Evolutionary conservation across 2,113 vertebrate species (phyloP).

Genomic region (Nyctibius bracteatus): DNA sequence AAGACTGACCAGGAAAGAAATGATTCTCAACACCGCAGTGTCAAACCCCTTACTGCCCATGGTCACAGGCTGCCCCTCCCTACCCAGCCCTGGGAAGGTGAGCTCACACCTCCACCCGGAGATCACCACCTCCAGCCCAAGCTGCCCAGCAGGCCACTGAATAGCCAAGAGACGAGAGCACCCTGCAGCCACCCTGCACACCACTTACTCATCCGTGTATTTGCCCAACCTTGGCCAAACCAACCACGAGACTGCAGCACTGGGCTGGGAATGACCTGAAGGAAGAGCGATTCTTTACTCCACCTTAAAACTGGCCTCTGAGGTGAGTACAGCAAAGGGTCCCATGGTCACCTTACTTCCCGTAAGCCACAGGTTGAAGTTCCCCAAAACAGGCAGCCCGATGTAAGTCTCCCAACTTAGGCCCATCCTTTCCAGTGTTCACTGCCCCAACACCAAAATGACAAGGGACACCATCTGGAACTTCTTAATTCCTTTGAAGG

Average conservation of each 20-base stretch:
- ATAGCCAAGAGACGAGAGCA: neutral
- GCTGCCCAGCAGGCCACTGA: rapidly evolving
- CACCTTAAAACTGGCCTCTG: neutral
- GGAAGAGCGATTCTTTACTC: neutral
- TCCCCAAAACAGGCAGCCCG: neutral
- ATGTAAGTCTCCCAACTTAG: neutral
- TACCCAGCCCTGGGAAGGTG: neutral
- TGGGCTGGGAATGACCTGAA: neutral
- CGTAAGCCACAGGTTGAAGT: neutral
- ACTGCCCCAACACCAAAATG: neutral
- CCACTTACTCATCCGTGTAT: neutral
- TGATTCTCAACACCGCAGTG: neutral
- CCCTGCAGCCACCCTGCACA: neutral
- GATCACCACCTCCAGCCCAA: neutral
- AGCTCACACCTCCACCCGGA: neutral
- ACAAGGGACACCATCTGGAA: neutral
- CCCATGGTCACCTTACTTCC: neutral
- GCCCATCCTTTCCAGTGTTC: neutral
- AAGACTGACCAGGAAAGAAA: neutral
- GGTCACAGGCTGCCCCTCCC: neutral
- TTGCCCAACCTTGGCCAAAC: neutral
- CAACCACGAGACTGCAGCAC: neutral
- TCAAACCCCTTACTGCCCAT: neutral
- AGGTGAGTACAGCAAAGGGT: neutral
- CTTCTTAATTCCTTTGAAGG: neutral